Conservation (phyloP, 2,113 vertebrate genomes). For the Epinephelus moara region DNA sequence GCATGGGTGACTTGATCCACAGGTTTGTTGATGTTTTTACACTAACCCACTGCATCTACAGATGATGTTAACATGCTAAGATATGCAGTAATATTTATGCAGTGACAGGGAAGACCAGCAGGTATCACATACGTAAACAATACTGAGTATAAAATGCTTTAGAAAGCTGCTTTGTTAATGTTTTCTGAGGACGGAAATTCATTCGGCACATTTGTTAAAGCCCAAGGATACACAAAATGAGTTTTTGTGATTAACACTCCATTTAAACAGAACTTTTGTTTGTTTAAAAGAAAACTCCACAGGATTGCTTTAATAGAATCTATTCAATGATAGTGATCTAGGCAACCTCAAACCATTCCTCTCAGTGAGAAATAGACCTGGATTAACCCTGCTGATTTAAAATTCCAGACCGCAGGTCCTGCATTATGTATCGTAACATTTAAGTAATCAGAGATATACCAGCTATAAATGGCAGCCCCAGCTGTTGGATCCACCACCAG, state of each 20-base stretch:
- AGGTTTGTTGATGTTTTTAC: too few species aligned
- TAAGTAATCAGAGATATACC: slow-evolving; percentile 41
- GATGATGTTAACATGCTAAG: background rate
- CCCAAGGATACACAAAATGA: background rate
- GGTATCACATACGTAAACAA: background rate
- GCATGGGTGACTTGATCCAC: too few species aligned
- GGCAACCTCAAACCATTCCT: background rate
- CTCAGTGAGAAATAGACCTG: background rate
- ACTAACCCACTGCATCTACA: background rate
- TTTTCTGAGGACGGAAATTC: background rate
- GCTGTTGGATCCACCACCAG: slow-evolving; percentile 16
- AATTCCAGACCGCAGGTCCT: slow-evolving; percentile 11
- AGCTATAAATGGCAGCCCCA: slow-evolving; percentile 39
- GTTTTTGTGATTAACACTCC: background rate
- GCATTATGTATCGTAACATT: slow-evolving; percentile 49
- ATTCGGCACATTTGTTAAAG: background rate
- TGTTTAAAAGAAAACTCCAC: background rate
- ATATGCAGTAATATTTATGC: background rate
- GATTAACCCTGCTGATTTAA: slow-evolving; percentile 32
- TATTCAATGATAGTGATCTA: background rate
- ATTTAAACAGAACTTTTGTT: background rate
- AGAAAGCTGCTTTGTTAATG: background rate
- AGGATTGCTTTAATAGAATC: background rate
- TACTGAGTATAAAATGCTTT: background rate
- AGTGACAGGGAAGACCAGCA: background rate